Conservation (phyloP, 1,140 invertebrate species). For the Phymorhynchus buccinoides region DNA sequence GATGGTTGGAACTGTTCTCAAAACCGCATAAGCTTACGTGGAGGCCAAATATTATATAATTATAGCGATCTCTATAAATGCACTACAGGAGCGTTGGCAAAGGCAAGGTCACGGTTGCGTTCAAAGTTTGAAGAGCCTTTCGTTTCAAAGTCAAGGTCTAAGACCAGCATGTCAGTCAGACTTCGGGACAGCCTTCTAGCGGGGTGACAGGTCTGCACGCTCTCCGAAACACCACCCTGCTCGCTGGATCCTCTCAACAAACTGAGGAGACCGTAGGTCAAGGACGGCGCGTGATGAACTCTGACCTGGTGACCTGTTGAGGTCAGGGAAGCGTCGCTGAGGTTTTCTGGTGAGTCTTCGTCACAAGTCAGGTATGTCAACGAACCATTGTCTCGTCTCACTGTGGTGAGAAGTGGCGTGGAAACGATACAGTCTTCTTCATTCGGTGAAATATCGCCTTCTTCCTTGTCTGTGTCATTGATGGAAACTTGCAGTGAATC, state of each 20-base stretch:
- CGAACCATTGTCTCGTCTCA: neutral
- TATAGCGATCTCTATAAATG: too few relatives aligned
- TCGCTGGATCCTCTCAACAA: neutral
- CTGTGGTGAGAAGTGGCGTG: neutral
- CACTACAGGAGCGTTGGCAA: neutral
- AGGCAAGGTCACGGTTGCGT: neutral
- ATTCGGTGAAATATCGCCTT: neutral
- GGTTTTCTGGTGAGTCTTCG: conserved; percentile 16
- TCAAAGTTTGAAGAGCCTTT: neutral
- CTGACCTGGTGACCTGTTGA: neutral
- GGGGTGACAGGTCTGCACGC: neutral
- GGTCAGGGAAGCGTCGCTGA: conserved; percentile 20
- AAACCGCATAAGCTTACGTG: too few relatives aligned
- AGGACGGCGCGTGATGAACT: conserved; percentile 33
- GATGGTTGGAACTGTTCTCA: too few relatives aligned
- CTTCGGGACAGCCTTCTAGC: conserved; percentile 22
- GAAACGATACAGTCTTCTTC: neutral
- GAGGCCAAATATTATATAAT: too few relatives aligned
- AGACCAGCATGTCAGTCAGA: conserved; percentile 7
- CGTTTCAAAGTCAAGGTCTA: neutral
- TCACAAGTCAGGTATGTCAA: conserved; percentile 31
- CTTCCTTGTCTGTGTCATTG: too few relatives aligned
- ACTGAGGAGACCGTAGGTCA: conserved; percentile 30
- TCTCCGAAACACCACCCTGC: neutral
- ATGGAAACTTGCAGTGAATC: too few relatives aligned